A percentile compares a stretch with the other conserved stretches of the same genome.
phyloP scores from a whole-genome alignment of 2,113 vertebrate species.

The Thermophis baileyi region DNA sequence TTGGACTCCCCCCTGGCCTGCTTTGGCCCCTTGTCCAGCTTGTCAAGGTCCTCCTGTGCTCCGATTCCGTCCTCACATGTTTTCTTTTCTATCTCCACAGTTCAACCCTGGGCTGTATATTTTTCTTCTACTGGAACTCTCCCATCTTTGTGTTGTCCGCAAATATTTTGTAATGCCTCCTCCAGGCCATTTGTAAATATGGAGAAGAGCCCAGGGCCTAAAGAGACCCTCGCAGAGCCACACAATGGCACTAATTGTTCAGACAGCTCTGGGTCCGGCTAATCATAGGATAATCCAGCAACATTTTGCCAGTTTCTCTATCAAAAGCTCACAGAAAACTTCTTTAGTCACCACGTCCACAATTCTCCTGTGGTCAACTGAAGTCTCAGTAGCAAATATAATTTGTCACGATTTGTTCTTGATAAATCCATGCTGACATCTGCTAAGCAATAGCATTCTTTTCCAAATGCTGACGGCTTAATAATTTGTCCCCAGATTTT shows the following conservation, averaged over 20 bases:
- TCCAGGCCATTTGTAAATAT: not conserved
- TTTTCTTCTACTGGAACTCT: not conserved
- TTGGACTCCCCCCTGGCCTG: not conserved
- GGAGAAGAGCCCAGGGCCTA: not conserved
- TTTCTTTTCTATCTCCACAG: not conserved
- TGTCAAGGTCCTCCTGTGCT: not conserved
- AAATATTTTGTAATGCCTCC: not conserved
- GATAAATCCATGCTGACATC: not conserved
- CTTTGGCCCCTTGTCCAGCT: not conserved
- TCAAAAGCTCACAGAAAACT: not conserved
- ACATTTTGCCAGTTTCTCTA: not conserved
- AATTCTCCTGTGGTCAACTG: not conserved
- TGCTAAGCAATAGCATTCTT: not conserved
- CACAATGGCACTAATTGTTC: not conserved
- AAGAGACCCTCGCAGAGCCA: not conserved
- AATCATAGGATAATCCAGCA: not conserved
- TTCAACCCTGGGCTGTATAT: not conserved
- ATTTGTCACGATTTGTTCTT: not conserved
- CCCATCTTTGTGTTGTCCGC: not conserved
- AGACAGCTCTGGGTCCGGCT: not conserved
- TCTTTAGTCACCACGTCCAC: not conserved
- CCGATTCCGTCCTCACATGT: not conserved
- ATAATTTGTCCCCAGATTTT: not conserved
- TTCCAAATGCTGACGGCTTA: not conserved
- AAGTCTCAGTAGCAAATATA: not conserved